phyloP scores from a whole-genome alignment of 2,888 invertebrate species.

The Callyntrura guangdongensis region DNA sequence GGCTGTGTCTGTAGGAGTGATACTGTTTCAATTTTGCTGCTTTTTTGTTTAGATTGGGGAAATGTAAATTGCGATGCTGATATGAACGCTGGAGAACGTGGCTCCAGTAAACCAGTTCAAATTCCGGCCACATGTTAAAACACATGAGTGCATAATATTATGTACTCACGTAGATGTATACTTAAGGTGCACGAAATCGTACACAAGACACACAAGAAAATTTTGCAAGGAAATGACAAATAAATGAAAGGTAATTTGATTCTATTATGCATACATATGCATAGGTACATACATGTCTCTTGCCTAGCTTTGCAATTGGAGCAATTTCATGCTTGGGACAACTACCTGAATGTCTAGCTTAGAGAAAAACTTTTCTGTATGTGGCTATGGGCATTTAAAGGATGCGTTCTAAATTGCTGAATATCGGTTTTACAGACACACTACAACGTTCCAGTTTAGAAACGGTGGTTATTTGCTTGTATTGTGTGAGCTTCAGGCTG shows the following conservation, averaged over 20 bases:
- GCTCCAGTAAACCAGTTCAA: not conserved
- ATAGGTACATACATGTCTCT: not conserved
- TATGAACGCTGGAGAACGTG: not conserved
- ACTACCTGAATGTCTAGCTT: not conserved
- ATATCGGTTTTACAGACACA: not conserved
- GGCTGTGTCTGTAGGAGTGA: not conserved
- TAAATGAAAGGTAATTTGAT: not conserved
- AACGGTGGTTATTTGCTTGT: conserved; percentile 12
- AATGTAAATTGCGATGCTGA: not conserved
- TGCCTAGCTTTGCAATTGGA: not conserved
- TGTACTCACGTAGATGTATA: not conserved
- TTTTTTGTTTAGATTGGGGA: not conserved
- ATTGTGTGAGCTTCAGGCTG: conserved; percentile 27
- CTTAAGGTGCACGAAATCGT: not conserved
- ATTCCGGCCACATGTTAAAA: not conserved
- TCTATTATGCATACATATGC: not conserved
- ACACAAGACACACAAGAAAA: not conserved
- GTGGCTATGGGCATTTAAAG: not conserved
- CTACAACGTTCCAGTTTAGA: not conserved
- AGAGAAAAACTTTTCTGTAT: not conserved
- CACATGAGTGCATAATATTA: not conserved
- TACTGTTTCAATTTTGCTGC: not conserved
- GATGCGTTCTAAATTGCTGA: not conserved
- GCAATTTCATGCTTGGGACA: not conserved
- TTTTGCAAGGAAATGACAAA: not conserved